Evolutionary conservation across 2,113 vertebrate genomes (phyloP).

Genomic region (Etheostoma cragini): DNA sequence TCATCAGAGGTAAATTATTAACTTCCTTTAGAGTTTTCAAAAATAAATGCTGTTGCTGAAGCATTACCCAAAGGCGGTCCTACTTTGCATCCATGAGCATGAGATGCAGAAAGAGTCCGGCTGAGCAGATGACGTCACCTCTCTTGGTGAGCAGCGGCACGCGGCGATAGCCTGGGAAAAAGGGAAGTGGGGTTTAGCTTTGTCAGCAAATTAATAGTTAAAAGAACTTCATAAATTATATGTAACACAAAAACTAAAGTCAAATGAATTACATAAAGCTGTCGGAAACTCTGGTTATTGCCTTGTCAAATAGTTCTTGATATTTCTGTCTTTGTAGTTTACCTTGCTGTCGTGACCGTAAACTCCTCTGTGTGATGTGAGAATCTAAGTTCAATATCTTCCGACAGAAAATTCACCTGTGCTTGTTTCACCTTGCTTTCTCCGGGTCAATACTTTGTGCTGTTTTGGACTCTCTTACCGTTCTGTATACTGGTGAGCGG

Average conservation of each 20-base stretch:
- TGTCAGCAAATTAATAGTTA: conserved; percentile 21
- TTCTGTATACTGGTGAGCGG: conserved; percentile 90
- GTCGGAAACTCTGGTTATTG: neutral
- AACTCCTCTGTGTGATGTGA: neutral
- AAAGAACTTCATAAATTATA: neutral
- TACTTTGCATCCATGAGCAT: conserved; percentile 80
- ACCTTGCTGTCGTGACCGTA: neutral
- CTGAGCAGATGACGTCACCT: conserved; percentile 87
- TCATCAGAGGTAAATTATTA: conserved; percentile 12
- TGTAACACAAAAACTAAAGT: neutral
- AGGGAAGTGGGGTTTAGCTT: conserved; percentile 23
- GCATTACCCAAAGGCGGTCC: neutral
- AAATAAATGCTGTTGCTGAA: conserved; percentile 1
- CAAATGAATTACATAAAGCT: neutral
- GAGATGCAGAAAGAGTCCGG: conserved; percentile 91
- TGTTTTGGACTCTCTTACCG: conserved; percentile 80
- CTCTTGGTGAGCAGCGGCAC: conserved; percentile 92
- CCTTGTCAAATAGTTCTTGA: neutral
- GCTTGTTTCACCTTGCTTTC: neutral
- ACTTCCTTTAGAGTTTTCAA: conserved; percentile 12
- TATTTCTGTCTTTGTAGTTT: no score
- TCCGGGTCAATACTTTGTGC: neutral
- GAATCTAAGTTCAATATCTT: neutral
- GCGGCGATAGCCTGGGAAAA: conserved; percentile 91
- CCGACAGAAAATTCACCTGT: neutral